Percentiles rank a stretch among this genome's conserved stretches.
Conservation (phyloP, 2,888 invertebrate species). For the Amphimallon solstitiale region DNA sequence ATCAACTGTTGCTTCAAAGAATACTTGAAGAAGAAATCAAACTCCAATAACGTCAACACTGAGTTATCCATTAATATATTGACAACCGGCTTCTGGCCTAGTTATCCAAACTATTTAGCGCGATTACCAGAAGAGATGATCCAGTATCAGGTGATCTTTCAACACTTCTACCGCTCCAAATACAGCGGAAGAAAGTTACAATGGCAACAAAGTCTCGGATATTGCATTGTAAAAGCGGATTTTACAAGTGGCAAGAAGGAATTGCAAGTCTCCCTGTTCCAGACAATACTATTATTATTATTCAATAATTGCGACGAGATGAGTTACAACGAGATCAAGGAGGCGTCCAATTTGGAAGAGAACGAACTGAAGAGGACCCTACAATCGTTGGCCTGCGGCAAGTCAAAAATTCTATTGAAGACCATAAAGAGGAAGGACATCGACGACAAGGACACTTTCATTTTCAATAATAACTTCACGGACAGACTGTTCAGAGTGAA, state of each 20-base stretch:
- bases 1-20: slow-evolving; percentile 94
- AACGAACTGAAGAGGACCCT: slow-evolving; percentile 91
- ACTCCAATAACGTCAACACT: slow-evolving; percentile 62
- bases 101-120: slow-evolving; percentile 89
- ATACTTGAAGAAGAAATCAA: slow-evolving; percentile 58
- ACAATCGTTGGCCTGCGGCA: slow-evolving; percentile 95
- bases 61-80: slow-evolving; percentile 94
- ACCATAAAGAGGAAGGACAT: slow-evolving; percentile 88
- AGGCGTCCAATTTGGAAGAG: slow-evolving; percentile 90
- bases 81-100: slow-evolving; percentile 99
- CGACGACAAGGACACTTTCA: slow-evolving; percentile 82
- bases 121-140: slow-evolving; percentile 88
- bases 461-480: slow-evolving; percentile 85
- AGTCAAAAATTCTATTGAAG: slow-evolving; percentile 87
- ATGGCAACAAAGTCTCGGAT: slow-evolving; percentile 97
- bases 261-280: slow-evolving; percentile 94
- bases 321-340: slow-evolving; percentile 85
- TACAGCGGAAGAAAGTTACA: slow-evolving; percentile 96
- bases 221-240: slow-evolving; percentile 89
- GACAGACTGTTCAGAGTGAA: slow-evolving; percentile 96
- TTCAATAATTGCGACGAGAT: slow-evolving; percentile 89
- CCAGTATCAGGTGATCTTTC: slow-evolving; percentile 91
- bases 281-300: slow-evolving; percentile 89
- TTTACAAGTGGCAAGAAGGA: slow-evolving; percentile 91
- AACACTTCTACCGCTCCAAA: slow-evolving; percentile 94